Percentiles rank a stretch among this genome's conserved stretches.
phyloP scores from a whole-genome alignment of 2,797 vertebrate genomes.

The Zenarchopterus dispar region DNA sequence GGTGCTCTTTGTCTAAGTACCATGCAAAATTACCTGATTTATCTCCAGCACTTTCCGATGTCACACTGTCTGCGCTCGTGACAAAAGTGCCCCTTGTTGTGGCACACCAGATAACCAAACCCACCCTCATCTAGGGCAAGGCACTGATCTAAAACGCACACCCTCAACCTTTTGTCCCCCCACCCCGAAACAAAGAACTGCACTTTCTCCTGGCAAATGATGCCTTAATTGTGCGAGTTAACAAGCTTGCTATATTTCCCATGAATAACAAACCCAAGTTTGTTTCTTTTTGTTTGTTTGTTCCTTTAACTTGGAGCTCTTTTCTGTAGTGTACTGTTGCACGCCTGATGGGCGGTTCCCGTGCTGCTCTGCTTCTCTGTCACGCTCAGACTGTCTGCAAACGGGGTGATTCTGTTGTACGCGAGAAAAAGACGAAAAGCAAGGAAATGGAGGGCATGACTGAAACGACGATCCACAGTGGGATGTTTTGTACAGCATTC shows the following conservation, averaged over 20 bases:
- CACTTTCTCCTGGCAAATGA: slow-evolving; percentile 80
- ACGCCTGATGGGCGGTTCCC: slow-evolving; percentile 71
- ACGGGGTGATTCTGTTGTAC: neutral
- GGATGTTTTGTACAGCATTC: slow-evolving; percentile 68
- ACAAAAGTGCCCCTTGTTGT: slow-evolving; percentile 81
- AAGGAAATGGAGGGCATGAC: slow-evolving; percentile 20
- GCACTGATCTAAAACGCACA: slow-evolving; percentile 54
- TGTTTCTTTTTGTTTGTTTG: slow-evolving; percentile 54
- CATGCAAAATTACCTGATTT: slow-evolving; percentile 81
- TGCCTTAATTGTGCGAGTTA: slow-evolving; percentile 85
- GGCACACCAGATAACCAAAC: slow-evolving; percentile 65
- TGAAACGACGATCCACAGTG: slow-evolving; percentile 54
- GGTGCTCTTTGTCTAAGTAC: slow-evolving; percentile 72
- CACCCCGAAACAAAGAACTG: slow-evolving; percentile 75
- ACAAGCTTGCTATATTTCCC: slow-evolving; percentile 75
- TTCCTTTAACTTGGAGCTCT: slow-evolving; percentile 37
- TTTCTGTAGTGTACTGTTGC: slow-evolving; percentile 51
- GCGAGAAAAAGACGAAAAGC: slow-evolving; percentile 34
- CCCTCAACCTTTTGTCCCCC: slow-evolving; percentile 77
- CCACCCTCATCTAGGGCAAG: slow-evolving; percentile 56
- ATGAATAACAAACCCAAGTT: slow-evolving; percentile 80
- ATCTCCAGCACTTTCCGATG: slow-evolving; percentile 71
- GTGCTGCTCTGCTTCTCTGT: slow-evolving; percentile 44
- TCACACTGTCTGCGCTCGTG: slow-evolving; percentile 77
- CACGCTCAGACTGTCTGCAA: slow-evolving; percentile 33